Base-by-base conservation (phyloP, 1,140 invertebrate species). In the Drosophila carrolli region DNA sequence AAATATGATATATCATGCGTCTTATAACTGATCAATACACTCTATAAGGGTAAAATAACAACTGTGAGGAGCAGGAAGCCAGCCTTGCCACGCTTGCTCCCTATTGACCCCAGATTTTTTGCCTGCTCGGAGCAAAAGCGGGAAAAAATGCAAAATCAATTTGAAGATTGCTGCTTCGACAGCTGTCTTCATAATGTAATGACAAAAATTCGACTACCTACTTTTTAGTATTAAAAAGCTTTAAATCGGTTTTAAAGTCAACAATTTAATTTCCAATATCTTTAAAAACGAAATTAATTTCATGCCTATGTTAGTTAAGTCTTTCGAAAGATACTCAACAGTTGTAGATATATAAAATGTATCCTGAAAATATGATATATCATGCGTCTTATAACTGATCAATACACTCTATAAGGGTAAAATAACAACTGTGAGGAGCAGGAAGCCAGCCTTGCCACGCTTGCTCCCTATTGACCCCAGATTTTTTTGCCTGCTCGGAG, bases 361-460 rank as follows among this genome's bases (percentile, higher is more conserved):
- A 23, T 23, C 4, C 4, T 23, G 1, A 3, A n/a, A 23, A 23
- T 23, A 23, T 23, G 2, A 16, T 16, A 16, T 16, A 16, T 16
- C 23, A 23, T 23, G 29, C 1, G 29, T 32, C 29, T 32, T 32
- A 8, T 1, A 8, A 7, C 2, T 8, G 11, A 27, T 11, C 2
- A 5, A 7, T 53, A 65, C 62, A 32, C 57, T 3, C 4, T 11
- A 38, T 8, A 2, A 19, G n/a, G 16, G 55, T 56, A 60, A 23
- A 11, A 40, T 27, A 46, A 27, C 58, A 43, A 27, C 38, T 70
- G 46, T 9, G 67, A 61, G 47, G 70, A 73, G 73, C 61, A 76
- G 73, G 73, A 76, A 76, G 73, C 72, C 73, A 67, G 73, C 70
- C 53, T 76, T 76, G 73, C 61, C 73, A 76, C 72, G 61, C 73